Evolutionary conservation across 1,140 invertebrate genomes (phyloP), one percentile per base, ranked within the genome.

Genomic region (Lepidurus arcticus): DNA sequence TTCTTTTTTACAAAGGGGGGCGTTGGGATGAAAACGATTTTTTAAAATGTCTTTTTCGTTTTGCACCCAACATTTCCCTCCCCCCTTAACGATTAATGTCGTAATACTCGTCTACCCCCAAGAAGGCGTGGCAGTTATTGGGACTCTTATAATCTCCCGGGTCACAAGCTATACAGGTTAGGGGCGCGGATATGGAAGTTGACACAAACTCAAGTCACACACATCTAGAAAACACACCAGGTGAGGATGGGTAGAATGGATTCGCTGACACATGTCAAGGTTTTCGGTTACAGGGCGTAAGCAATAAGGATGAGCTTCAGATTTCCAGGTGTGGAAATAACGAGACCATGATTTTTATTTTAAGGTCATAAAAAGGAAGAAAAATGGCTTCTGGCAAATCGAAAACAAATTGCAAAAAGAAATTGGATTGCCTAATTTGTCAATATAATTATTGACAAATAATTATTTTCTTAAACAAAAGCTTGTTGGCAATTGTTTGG

Each of bases 91-190:
- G 16, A n/a, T 65, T 65, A 65, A 65, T 16, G 53, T 16, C 53
- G 9, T 21, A 65, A 65, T 16, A 16, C 21, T 65, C 53, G n/a
- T 9, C 6, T 65, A 65, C 53, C 53, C 8, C 53, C 21, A 7
- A 65, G 53, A 65, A 65, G 53, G 53, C 53, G 53, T 65, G 53
- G 53, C 13, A 65, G 53, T 65, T 65, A 65, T 65, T 65, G n/a
- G 53, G 45, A 7, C 21, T 21, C 53, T 65, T 21, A 13, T 65
- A 65, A 65, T 65, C 53, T 65, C 53, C 13, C 53, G 8, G 53
- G 13, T 21, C 53, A 65, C 53, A n/a, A 1, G 7, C 21, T 65
- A 65, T 65, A n/a, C 53, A 65, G 53, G 53, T 65, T 65, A 65
- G 53, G 53, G 34, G 53, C 53, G 6, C 53, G 6, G 53, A 65